phyloP scores from a whole-genome alignment of 2,113 vertebrate species.

The Catharus minimus region DNA sequence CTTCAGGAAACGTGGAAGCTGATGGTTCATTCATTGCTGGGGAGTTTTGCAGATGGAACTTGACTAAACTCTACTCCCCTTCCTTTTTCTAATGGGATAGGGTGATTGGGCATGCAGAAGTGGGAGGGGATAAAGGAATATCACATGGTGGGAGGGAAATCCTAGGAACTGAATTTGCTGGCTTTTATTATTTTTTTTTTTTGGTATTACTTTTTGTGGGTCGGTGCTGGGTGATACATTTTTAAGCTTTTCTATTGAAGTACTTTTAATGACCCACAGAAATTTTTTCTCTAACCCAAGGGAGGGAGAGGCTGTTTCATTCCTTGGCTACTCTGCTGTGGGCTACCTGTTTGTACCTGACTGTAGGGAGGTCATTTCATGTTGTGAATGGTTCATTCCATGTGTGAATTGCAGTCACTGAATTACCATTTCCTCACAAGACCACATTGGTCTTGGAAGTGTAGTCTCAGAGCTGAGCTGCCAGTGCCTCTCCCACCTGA shows the following conservation, averaged over 20 bases:
- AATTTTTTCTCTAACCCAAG: background rate
- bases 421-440: background rate
- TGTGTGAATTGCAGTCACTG: background rate
- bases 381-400: constrained; percentile 27
- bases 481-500: background rate
- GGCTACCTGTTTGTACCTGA: constrained; percentile 13
- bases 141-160: background rate
- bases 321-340: constrained; percentile 50
- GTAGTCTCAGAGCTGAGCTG: background rate
- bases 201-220: background rate
- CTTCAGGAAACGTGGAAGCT: constrained; percentile 9
- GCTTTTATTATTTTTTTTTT: background rate
- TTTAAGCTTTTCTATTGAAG: constrained; percentile 41
- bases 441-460: constrained; percentile 23
- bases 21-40: constrained; percentile 29
- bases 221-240: constrained; percentile 3
- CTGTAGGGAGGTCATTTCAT: constrained; percentile 8
- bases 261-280: constrained; percentile 17
- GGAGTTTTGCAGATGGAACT: constrained; percentile 48
- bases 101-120: background rate
- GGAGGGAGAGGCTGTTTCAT: constrained; percentile 20
- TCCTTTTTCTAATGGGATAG: constrained; percentile 31
- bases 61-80: background rate
- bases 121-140: constrained; percentile 39
- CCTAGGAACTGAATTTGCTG: background rate